Base-by-base conservation (phyloP, 2,113 vertebrate species). In the Athene cunicularia region DNA sequence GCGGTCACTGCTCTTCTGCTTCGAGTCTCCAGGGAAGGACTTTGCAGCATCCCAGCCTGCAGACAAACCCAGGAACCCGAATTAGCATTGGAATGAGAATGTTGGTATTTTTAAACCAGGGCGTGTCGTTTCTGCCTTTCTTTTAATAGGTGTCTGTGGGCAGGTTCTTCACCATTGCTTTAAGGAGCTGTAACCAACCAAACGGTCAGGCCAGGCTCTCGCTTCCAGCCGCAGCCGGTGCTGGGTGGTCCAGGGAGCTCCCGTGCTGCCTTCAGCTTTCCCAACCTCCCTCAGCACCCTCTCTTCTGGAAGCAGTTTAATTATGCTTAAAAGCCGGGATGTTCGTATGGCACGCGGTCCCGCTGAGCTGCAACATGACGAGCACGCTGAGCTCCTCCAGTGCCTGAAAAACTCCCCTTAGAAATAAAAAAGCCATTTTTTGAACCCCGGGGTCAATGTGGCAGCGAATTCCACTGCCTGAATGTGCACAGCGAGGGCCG, bases 71-170 rank as follows among this genome's bases (percentile, higher is more conserved):
- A 6, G 41, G 71, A 80, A 75, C 82, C 50, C 5, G 0, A 77
- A 80, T 90, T 86, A 95, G 95, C 67, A n/a, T 4, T n/a, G 96
- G 91, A 68, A 94, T 67, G 86, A 75, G 60, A 75, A 49, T 4
- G 49, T 4, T 47, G 89, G 72, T 88, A 84, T 93, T 95, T 94
- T 76, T 87, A 92, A 80, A 60, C 45, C 72, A 64, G 94, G 96
- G 86, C 0, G 76, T 89, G 88, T 10, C 28, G 0, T 47, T 72
- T 41, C 83, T 96, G 91, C 91, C 39, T 72, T 91, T 33, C 93
- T 85, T 85, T 87, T 79, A 64, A 81, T 53, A 91, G 86, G 76
- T 94, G 88, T 70, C 88, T 4, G 39, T 71, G 94, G 94, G 94
- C 94, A 96, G 83, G 91, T 95, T 95, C 76, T 39, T 52, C 80